These are phyloP conservation scores for Acromyrmex echinatior DNA, from an alignment of 1,140 invertebrate species.

Conservation along the genomic window DNA sequence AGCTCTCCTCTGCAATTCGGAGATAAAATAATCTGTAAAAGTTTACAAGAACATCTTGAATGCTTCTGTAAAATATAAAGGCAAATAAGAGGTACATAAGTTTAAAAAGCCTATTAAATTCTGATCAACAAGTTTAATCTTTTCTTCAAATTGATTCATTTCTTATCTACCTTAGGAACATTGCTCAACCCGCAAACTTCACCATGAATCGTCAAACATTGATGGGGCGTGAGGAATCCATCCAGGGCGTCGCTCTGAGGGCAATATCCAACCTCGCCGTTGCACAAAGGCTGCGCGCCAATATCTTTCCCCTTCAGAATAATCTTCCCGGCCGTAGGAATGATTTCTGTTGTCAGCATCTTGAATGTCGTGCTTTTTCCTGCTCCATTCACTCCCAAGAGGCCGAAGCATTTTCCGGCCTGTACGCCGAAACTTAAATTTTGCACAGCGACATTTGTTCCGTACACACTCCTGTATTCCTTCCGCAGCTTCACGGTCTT, in stretches of 20 bases:
- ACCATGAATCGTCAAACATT: conserved; percentile 87
- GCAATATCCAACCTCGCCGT: conserved; percentile 90
- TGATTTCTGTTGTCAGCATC: conserved; percentile 91
- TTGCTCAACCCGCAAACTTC: conserved; percentile 83
- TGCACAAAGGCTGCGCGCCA: conserved; percentile 82
- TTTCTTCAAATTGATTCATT: background rate
- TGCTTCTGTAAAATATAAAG: background rate
- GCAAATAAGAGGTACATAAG: background rate
- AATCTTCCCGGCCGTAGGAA: conserved; percentile 87
- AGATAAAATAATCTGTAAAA: background rate
- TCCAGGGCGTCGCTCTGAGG: conserved; percentile 94
- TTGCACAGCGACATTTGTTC: conserved; percentile 89
- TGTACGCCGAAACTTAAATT: conserved; percentile 91
- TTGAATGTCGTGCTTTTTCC: conserved; percentile 97
- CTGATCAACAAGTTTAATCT: background rate
- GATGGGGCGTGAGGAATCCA: conserved; percentile 89
- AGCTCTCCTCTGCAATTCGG: background rate
- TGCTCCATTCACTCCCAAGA: conserved; percentile 93
- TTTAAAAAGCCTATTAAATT: background rate
- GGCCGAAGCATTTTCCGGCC: conserved; percentile 94
- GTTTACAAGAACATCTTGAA: background rate
- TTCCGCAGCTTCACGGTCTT: conserved; percentile 85
- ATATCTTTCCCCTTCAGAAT: conserved; percentile 84
- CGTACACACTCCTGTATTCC: conserved; percentile 84
- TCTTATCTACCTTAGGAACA: conserved; percentile 78